phyloP scores from a whole-genome alignment of 2,113 vertebrate genomes.

The Phocoena sinus region DNA sequence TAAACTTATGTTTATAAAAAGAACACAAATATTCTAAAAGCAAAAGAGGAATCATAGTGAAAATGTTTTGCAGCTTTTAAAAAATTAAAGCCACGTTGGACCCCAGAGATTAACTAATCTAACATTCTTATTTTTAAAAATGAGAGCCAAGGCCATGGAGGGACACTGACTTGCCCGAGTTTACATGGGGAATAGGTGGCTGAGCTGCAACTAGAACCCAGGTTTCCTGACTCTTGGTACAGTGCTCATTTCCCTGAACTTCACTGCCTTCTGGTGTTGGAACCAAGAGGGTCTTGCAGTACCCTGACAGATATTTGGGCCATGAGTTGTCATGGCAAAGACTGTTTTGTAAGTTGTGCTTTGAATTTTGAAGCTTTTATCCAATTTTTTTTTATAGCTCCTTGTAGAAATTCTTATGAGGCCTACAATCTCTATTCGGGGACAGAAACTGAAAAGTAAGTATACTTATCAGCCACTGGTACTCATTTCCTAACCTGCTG shows the following conservation, averaged over 20 bases:
- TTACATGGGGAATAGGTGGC: neutral
- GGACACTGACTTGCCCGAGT: neutral
- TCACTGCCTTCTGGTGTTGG: neutral
- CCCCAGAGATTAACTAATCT: neutral
- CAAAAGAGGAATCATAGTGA: neutral
- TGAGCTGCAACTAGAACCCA: neutral
- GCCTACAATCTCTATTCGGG: conserved; percentile 94
- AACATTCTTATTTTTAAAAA: neutral
- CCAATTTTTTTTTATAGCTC: conserved; percentile 82
- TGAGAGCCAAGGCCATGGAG: neutral
- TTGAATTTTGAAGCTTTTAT: conserved; percentile 59
- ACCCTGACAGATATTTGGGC: neutral
- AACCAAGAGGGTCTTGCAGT: neutral
- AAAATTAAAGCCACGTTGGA: neutral
- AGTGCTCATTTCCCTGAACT: neutral
- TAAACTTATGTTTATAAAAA: neutral
- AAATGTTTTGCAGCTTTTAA: neutral
- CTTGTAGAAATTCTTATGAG: conserved; percentile 98
- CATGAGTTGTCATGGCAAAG: neutral
- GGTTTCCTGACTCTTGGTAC: neutral
- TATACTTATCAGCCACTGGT: conserved; percentile 25
- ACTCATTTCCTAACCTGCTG: neutral
- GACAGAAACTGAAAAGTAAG: conserved; percentile 95
- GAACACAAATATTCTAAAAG: conserved; percentile 25
- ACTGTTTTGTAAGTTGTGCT: conserved; percentile 42